Evolutionary conservation across 2,888 invertebrate species (phyloP), one percentile per base, ranked within the genome.

Genomic region (Muscina levida): DNA sequence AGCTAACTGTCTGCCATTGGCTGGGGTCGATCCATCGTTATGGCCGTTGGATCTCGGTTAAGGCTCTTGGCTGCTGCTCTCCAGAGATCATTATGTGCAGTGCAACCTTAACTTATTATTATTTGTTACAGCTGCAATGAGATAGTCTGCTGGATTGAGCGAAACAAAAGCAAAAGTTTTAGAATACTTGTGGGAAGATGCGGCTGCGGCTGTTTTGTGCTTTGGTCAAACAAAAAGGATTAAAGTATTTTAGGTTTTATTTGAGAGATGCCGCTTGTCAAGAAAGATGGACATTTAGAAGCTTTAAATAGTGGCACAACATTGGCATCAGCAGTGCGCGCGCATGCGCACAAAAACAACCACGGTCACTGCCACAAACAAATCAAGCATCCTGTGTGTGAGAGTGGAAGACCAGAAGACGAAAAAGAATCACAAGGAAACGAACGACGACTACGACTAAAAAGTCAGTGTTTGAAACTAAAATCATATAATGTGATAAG

Each of bases 181-280:
- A 46, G 73, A 62, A 48, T 72, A 77, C 67, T 81, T 81, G 81
- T 81, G 81, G 81, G 81, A 81, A 81, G 81, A 68, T 75, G 11
- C 10, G n/a, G 57, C 8, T 59, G 19, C 8, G 37, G 19, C 11
- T 37, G 8, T 10, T 68, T 24, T 2, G n/a, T 48, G 37, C 46
- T 17, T 11, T 59, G 56, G 31, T n/a, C 42, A 13, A 39, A 57
- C 31, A 72, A 66, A 77, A 80, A 77, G 73, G 80, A 77, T 81
- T 77, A 75, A 77, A 72, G 65, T 37, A 79, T 75, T 77, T 62
- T 62, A 15, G 62, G 42, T 62, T 62, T 81, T 75, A 75, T 77
- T 81, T 81, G 77, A 75, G 77, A 77, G 81, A 81, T 81, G 77
- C 81, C 81, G 81, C 81, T 57, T 81, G 81, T 81, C 81, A 81